These are phyloP conservation scores for Pyrrhosoma nymphula DNA, from an alignment of 2,888 invertebrate species.

Conservation along the genomic window DNA sequence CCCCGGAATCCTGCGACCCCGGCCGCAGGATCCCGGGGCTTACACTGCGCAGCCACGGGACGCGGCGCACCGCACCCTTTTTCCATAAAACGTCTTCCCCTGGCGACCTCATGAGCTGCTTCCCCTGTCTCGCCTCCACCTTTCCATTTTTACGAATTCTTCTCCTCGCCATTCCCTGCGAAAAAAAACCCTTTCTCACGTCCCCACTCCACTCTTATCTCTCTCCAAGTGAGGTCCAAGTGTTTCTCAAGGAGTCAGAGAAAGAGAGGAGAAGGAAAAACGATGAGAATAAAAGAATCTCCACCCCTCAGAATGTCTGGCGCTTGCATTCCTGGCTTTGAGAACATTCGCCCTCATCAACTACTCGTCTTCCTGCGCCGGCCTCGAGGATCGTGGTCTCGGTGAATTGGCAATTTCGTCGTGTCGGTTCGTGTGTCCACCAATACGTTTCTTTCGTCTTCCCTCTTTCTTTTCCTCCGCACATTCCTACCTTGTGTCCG, in stretches of 20 bases:
- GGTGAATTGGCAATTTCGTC: background rate
- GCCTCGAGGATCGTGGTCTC: background rate
- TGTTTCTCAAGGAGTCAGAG: background rate
- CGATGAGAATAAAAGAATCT: background rate
- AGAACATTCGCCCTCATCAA: background rate
- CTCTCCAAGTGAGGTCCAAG: background rate
- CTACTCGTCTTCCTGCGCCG: background rate
- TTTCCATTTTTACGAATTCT: background rate
- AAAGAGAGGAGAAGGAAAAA: too few species aligned
- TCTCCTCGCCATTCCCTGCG: background rate
- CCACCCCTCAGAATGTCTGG: background rate
- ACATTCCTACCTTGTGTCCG: too few species aligned
- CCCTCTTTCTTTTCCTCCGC: too few species aligned
- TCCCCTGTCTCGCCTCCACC: background rate
- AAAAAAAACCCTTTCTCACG: background rate
- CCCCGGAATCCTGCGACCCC: background rate
- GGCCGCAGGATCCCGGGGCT: slow-evolving; percentile 28
- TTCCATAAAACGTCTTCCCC: slow-evolving; percentile 17
- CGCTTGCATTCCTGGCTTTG: background rate
- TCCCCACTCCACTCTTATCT: background rate
- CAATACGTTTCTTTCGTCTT: too few species aligned
- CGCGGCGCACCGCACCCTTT: background rate
- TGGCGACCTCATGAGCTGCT: background rate
- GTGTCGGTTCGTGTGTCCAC: background rate
- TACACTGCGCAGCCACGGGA: slow-evolving; percentile 1